Base-by-base conservation (phyloP, 2,888 invertebrate species). In the Biston stratarius region DNA sequence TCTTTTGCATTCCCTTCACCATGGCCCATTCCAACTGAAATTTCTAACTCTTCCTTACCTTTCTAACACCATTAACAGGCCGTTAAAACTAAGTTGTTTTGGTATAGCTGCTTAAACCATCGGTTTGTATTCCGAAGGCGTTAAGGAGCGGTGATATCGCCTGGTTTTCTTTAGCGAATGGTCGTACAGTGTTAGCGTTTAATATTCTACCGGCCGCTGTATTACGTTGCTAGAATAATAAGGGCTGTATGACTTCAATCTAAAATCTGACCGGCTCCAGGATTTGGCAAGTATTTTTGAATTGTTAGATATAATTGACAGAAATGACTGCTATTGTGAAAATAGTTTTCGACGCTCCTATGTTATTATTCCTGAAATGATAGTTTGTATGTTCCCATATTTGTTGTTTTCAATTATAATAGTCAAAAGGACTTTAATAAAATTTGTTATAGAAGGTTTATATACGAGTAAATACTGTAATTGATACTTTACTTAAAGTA, bases 121-220 rank as follows among this genome's bases (percentile, higher is more conserved):
- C 63, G 63, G 67, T 72, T 70, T 72, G 84, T 89, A 89, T 89
- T 89, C 87, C 61, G 65, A 67, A 73, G 79, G 83, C 83, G 86
- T 84, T 86, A 75, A 83, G 85, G 85, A 86, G 86, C 77, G 86
- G 86, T 81, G 86, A 89, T 90, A 89, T 87, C 85, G 86, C 79
- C 83, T 83, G 88, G 64, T 72, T 88, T 89, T 89, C 89, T 91
- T 88, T 85, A 77, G 84, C 83, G 82, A 87, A 86, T 83, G 84
- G 83, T 83, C 85, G 79, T 87, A 78, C 84, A 83, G 86, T 86
- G 84, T 83, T 86, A 83, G 83, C 82, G 85, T 90, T 72, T 92
- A 89, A 89, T 92, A 92, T 92, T 91, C 92, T 79, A 83, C 80
- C 82, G 85, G 89, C 87, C 84, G 81, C 81, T 78, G 77, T 72